A percentile compares a stretch with the other conserved stretches of the same genome.
phyloP scores from a whole-genome alignment of 2,888 invertebrate species.

The Mythimna impura region DNA sequence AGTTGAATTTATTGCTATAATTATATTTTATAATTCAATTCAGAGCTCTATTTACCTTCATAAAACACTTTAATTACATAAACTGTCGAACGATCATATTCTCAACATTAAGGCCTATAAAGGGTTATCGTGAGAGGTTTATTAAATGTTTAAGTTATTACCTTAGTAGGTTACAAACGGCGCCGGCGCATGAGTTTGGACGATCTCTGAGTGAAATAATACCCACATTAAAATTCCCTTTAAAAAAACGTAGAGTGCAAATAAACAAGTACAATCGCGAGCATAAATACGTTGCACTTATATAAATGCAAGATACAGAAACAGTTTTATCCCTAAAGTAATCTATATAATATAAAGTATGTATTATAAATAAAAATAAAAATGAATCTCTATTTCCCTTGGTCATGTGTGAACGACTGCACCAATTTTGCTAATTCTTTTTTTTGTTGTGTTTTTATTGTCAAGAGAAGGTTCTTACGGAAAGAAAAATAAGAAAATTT shows the following conservation, averaged over 20 bases:
- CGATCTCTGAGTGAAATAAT: conserved; percentile 51
- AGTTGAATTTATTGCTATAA: conserved; percentile 3
- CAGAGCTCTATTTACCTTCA: conserved; percentile 17
- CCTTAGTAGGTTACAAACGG: conserved; percentile 28
- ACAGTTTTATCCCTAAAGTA: no score
- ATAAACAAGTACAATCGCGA: conserved; percentile 58
- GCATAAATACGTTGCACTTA: neutral
- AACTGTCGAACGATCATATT: conserved; percentile 15
- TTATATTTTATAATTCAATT: neutral
- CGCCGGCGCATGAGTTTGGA: conserved; percentile 44
- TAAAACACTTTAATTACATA: conserved; percentile 26
- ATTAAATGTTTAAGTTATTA: conserved; percentile 47
- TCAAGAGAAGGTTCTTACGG: no score
- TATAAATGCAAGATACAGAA: no score
- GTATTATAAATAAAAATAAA: no score
- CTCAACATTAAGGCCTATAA: conserved; percentile 11
- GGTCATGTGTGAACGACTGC: no score
- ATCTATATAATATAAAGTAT: no score
- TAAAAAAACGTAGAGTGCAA: conserved; percentile 44
- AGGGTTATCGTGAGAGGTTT: conserved; percentile 40
- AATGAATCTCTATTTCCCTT: no score
- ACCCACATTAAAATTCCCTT: conserved; percentile 53
- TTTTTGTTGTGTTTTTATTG: no score
- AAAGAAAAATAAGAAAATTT: no score
- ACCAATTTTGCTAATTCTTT: no score